A percentile compares a stretch with the other conserved stretches of the same genome.
Evolutionary conservation across 2,113 vertebrate species (phyloP).

Genomic region (Rhinolophus ferrumequinum): DNA sequence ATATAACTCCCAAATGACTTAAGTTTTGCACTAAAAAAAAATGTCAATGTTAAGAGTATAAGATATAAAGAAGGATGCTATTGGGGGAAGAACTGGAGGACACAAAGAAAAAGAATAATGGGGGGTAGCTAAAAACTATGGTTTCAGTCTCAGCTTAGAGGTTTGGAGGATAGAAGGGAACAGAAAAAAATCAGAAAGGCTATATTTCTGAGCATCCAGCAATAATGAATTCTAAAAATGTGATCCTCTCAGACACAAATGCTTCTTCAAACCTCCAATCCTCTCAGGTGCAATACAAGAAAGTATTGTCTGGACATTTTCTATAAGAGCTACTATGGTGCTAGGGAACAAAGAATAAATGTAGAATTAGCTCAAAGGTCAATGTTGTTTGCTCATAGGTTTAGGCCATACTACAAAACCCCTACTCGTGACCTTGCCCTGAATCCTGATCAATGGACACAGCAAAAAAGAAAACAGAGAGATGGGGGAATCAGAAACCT

Average conservation of each 20-base stretch:
- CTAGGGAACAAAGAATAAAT: conserved; percentile 1
- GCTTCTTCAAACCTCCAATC: background rate
- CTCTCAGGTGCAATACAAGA: background rate
- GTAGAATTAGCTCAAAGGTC: background rate
- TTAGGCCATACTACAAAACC: background rate
- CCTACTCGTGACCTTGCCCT: background rate
- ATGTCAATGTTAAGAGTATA: conserved; percentile 21
- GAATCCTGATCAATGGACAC: background rate
- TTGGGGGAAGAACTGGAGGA: background rate
- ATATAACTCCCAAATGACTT: conserved; percentile 49
- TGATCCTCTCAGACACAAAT: background rate
- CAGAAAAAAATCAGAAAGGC: background rate
- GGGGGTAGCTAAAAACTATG: background rate
- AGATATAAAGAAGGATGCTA: background rate
- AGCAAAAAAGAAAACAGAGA: background rate
- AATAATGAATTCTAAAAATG: conserved; percentile 5
- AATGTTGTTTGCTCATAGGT: background rate
- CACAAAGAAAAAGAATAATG: background rate
- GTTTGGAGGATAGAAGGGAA: background rate
- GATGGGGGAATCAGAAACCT: background rate
- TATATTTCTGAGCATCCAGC: background rate
- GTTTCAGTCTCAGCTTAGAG: background rate
- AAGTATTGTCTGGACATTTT: background rate
- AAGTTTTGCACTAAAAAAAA: conserved; percentile 61
- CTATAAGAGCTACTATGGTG: background rate